Evolutionary conservation across 53 echinoderm and acorn worm genomes (phyloP).

Genomic region (Zoroaster sp.): DNA sequence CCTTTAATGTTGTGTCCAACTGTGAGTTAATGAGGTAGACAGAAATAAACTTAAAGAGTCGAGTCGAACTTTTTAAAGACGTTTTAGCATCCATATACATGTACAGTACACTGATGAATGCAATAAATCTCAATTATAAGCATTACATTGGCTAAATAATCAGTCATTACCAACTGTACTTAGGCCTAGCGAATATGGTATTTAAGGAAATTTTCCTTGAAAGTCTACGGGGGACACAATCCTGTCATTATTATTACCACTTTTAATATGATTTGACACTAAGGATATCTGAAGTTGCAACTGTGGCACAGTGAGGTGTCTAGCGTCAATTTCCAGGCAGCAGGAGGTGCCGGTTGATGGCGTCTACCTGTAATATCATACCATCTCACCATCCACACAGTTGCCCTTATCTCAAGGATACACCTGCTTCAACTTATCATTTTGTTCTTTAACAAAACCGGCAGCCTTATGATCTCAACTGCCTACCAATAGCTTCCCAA

Average conservation of each 20-base stretch:
- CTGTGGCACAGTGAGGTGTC: conserved; percentile 20
- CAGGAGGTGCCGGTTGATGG: neutral
- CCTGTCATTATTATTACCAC: neutral
- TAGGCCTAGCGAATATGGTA: too few relatives aligned
- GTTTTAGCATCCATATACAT: too few relatives aligned
- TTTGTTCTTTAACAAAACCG: neutral
- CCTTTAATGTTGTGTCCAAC: too few relatives aligned
- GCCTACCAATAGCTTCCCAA: neutral
- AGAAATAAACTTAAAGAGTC: too few relatives aligned
- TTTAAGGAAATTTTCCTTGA: too few relatives aligned
- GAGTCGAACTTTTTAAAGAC: too few relatives aligned
- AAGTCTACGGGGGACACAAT: neutral
- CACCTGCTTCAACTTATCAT: neutral
- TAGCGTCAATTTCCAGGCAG: neutral
- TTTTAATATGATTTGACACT: conserved; percentile 10
- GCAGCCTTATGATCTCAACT: neutral
- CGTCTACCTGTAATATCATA: neutral
- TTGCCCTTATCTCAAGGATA: neutral
- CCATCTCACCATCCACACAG: neutral
- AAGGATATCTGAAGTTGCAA: conserved; percentile 25
- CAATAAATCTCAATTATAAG: too few relatives aligned
- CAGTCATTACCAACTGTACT: too few relatives aligned
- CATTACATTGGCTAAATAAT: too few relatives aligned
- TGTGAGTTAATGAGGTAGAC: too few relatives aligned
- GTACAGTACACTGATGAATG: too few relatives aligned